phyloP scores from a whole-genome alignment of 2,888 invertebrate species.

The Aproaerema taeniolella region DNA sequence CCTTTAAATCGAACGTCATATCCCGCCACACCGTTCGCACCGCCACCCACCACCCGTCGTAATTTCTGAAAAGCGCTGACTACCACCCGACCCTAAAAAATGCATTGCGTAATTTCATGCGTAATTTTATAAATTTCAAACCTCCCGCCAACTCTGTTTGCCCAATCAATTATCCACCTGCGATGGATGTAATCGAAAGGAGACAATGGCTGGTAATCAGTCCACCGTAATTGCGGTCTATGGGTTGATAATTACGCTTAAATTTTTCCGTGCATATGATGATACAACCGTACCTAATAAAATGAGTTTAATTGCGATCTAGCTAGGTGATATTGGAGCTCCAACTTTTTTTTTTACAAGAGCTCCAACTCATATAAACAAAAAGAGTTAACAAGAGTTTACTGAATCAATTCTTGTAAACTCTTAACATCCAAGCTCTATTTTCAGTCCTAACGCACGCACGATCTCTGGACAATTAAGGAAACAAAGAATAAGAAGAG shows the following conservation, averaged over 20 bases:
- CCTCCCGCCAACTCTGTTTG: constrained; percentile 43
- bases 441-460: too few species aligned
- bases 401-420: too few species aligned
- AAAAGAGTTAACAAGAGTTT: too few species aligned
- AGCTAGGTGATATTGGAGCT: too few species aligned
- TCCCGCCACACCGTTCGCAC: constrained; percentile 61
- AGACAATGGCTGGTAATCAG: constrained; percentile 36
- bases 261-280: constrained; percentile 9
- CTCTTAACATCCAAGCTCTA: too few species aligned
- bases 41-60: constrained; percentile 48
- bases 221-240: constrained; percentile 22
- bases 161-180: constrained; percentile 73
- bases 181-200: constrained; percentile 18
- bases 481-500: too few species aligned
- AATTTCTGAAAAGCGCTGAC: constrained; percentile 74
- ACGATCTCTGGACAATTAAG: too few species aligned
- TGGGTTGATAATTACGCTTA: constrained; percentile 14
- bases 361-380: too few species aligned
- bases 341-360: too few species aligned
- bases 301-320: too few species aligned
- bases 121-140: constrained; percentile 60
- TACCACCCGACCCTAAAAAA: constrained; percentile 71
- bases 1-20: constrained; percentile 77
- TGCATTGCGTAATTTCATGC: constrained; percentile 78
- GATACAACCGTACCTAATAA: too few species aligned